Evolutionary conservation across 2,888 invertebrate species (phyloP).

Genomic region (Idaea dimidiata): DNA sequence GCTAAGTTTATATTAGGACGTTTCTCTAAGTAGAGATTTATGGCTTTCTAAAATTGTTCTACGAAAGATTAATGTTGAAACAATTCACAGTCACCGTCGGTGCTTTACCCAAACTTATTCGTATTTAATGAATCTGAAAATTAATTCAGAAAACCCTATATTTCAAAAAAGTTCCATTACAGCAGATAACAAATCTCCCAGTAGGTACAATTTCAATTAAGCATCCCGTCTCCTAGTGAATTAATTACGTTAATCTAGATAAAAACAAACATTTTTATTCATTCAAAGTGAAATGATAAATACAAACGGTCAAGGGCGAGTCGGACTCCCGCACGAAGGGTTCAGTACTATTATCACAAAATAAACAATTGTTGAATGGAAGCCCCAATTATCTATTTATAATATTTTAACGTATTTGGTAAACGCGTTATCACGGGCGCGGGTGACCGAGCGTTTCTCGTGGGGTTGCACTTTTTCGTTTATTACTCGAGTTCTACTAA

Average conservation of each 20-base stretch:
- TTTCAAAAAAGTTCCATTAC: background rate
- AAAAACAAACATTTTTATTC: background rate
- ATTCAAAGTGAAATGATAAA: background rate
- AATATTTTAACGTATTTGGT: too few species aligned
- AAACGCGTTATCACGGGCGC: too few species aligned
- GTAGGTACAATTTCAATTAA: too few species aligned
- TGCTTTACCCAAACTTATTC: background rate
- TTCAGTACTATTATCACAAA: too few species aligned
- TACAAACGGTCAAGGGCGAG: too few species aligned
- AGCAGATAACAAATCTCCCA: background rate
- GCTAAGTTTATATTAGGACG: background rate
- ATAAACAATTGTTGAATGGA: too few species aligned
- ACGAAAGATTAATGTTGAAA: background rate
- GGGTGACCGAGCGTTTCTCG: too few species aligned
- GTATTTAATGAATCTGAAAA: background rate
- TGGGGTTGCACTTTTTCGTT: too few species aligned
- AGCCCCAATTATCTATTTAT: too few species aligned
- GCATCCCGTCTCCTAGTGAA: background rate
- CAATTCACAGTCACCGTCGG: background rate
- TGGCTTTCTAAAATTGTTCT: background rate
- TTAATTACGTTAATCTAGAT: background rate
- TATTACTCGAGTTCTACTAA: too few species aligned
- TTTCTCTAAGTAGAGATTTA: background rate
- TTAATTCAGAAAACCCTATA: background rate
- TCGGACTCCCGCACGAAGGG: too few species aligned